These are phyloP conservation scores for Poecilia velifera DNA, from an alignment of 2,797 vertebrate species.

Conservation along the genomic window DNA sequence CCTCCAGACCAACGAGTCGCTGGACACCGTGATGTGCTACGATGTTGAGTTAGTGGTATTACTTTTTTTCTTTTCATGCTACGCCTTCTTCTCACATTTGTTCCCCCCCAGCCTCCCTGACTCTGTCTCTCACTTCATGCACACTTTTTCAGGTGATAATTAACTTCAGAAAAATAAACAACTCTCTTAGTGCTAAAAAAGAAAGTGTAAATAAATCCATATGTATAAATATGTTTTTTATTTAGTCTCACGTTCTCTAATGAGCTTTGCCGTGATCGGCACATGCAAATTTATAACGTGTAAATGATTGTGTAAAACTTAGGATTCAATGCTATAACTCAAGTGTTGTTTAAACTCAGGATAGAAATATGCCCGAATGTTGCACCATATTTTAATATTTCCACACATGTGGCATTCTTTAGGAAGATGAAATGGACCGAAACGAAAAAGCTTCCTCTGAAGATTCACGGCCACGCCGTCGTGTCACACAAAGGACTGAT, in stretches of 20 bases:
- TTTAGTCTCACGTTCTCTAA: neutral
- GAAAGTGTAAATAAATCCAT: neutral
- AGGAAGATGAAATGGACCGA: conserved; percentile 93
- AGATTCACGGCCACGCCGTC: conserved; percentile 94
- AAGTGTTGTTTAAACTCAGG: neutral
- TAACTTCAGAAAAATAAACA: conserved; percentile 13
- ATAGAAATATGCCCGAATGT: neutral
- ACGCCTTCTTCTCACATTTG: neutral
- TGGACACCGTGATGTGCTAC: conserved; percentile 93
- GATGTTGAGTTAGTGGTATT: conserved; percentile 84
- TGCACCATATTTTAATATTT: neutral
- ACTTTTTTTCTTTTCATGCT: neutral
- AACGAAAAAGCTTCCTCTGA: conserved; percentile 92
- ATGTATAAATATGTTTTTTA: neutral
- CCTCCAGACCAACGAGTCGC: conserved; percentile 92
- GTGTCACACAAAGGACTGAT: conserved; percentile 90
- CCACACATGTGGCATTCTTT: conserved; percentile 30
- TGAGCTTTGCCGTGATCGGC: neutral
- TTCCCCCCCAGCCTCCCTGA: neutral
- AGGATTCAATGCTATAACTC: neutral
- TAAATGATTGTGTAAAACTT: neutral
- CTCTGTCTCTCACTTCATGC: neutral
- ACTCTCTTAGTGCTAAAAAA: neutral
- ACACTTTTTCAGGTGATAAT: conserved; percentile 41
- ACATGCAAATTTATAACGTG: neutral